Evolutionary conservation across 53 echinoderm and acorn worm species (phyloP).

Genomic region (Hippasteria phrygiana): DNA sequence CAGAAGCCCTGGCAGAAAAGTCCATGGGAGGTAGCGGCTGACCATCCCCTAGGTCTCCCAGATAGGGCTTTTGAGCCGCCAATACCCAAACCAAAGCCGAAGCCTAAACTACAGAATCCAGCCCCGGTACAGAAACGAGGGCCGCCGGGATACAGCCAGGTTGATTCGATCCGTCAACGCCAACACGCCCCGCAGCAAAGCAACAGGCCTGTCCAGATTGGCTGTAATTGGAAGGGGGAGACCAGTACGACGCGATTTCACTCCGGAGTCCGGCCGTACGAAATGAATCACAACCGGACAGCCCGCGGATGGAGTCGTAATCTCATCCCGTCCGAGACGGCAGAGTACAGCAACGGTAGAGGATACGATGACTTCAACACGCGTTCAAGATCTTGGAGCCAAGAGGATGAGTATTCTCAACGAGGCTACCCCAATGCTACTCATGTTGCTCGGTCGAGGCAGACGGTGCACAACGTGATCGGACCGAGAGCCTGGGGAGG

Average conservation of each 20-base stretch:
- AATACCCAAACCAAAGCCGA: conserved; percentile 34
- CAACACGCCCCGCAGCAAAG: conserved; percentile 16
- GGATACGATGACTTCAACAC: conserved; percentile 58
- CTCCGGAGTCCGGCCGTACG: conserved; percentile 72
- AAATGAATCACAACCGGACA: conserved; percentile 78
- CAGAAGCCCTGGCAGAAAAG: conserved; percentile 29
- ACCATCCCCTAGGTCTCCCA: conserved; percentile 43
- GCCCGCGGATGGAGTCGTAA: conserved; percentile 71
- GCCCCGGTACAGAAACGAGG: conserved; percentile 31
- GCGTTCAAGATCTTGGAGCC: conserved; percentile 66
- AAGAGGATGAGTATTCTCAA: conserved; percentile 38
- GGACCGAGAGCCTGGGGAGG: conserved; percentile 45
- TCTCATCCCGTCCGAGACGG: not conserved
- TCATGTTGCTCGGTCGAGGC: conserved; percentile 26
- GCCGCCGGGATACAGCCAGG: conserved; percentile 55
- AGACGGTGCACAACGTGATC: conserved; percentile 12
- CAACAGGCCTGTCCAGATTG: conserved; percentile 39
- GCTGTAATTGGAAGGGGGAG: conserved; percentile 70
- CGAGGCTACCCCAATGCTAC: conserved; percentile 21
- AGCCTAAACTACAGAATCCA: conserved; percentile 53
- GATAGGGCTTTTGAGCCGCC: conserved; percentile 56
- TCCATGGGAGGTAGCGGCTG: conserved; percentile 65
- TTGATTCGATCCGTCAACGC: conserved; percentile 58
- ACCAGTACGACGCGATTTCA: conserved; percentile 62
- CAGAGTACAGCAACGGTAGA: not conserved